A percentile compares a stretch with the other conserved stretches of the same genome.
Conservation (phyloP, 2,113 vertebrate genomes). For the Bufo bufo region DNA sequence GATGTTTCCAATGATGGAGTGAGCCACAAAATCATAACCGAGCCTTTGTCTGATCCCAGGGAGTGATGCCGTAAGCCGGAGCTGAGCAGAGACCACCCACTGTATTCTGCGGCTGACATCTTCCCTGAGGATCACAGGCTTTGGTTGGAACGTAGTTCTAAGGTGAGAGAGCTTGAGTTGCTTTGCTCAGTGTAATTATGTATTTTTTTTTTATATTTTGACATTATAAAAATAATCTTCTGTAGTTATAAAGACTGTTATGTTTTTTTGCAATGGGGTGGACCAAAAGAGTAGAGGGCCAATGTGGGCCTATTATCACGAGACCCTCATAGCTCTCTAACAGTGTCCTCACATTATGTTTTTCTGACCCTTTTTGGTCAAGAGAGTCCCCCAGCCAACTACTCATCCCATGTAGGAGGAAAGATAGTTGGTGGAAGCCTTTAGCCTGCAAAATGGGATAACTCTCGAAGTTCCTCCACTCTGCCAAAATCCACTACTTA, state of each 20-base stretch:
- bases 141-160: constrained; percentile 16
- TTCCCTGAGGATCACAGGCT: constrained; percentile 20
- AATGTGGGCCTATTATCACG: not conserved
- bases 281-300: not conserved
- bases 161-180: not conserved
- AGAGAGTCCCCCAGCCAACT: no score
- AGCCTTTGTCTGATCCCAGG: constrained; percentile 31
- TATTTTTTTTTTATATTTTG: not conserved
- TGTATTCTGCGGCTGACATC: constrained; percentile 7
- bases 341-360: no score
- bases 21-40: constrained; percentile 38
- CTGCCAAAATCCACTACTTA: no score
- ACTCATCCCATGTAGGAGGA: no score
- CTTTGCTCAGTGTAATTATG: not conserved
- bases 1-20: not conserved
- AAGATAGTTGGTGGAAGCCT: no score
- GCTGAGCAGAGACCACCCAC: constrained; percentile 33
- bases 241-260: not conserved
- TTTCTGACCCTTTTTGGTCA: no score
- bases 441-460: no score
- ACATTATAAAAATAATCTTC: not conserved
- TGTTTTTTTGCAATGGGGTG: not conserved
- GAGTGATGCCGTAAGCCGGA: constrained; percentile 20
- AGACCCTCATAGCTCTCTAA: not conserved
- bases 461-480: no score